Evolutionary conservation across 2,113 vertebrate species (phyloP).

Genomic region (Plotosus lineatus): DNA sequence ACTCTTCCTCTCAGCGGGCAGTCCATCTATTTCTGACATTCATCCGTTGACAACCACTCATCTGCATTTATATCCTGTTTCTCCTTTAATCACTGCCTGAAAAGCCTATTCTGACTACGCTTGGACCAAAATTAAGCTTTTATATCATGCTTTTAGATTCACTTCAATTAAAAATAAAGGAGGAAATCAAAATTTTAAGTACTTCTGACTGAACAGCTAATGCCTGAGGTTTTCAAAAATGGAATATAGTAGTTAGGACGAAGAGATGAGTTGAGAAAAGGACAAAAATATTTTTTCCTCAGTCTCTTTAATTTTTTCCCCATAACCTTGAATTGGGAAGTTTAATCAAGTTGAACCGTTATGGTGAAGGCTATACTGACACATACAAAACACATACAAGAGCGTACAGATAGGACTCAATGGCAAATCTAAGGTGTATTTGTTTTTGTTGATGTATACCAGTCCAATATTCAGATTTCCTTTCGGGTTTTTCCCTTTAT

Average conservation of each 20-base stretch:
- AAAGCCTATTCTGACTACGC: conserved; percentile 36
- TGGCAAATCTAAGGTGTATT: background rate
- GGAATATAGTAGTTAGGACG: background rate
- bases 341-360: background rate
- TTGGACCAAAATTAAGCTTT: conserved; percentile 48
- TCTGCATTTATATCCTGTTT: conserved; percentile 24
- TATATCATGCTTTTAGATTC: conserved; percentile 50
- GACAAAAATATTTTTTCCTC: conserved; percentile 2
- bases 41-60: conserved; percentile 29
- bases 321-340: background rate
- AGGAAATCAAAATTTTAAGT: conserved; percentile 43
- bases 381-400: background rate
- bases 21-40: conserved; percentile 36
- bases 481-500: no score
- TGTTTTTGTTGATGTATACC: background rate
- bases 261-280: conserved; percentile 3
- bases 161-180: conserved; percentile 53
- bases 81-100: conserved; percentile 33
- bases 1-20: background rate
- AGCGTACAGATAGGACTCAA: background rate
- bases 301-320: background rate
- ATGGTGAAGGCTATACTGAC: background rate
- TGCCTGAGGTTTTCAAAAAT: background rate
- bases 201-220: conserved; percentile 17
- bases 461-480: no score